These are phyloP conservation scores for Acanthopagrus latus DNA, from an alignment of 2,797 vertebrate species.

Conservation along the genomic window DNA sequence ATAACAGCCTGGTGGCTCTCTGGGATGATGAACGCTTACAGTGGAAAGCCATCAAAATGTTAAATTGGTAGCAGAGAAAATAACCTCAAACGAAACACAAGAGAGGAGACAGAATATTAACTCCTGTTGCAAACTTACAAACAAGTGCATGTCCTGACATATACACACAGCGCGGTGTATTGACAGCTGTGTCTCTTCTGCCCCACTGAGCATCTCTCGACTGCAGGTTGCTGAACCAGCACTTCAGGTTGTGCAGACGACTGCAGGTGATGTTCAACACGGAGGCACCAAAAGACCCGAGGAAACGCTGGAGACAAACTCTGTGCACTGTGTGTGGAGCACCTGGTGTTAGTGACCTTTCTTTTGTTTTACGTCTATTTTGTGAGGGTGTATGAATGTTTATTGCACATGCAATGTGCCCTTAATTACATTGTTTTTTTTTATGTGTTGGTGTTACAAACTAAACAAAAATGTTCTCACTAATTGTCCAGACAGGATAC, in stretches of 20 bases:
- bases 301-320: neutral
- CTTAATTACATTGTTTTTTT: neutral
- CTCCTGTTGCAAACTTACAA: neutral
- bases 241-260: slow-evolving; percentile 14
- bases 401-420: neutral
- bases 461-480: neutral
- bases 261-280: slow-evolving; percentile 25
- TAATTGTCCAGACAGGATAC: too few species aligned
- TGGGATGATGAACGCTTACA: slow-evolving; percentile 15
- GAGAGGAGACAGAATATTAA: neutral
- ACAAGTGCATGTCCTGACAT: slow-evolving; percentile 9
- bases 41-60: slow-evolving; percentile 24
- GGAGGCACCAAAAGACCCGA: slow-evolving; percentile 8
- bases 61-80: slow-evolving; percentile 26
- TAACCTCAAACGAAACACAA: neutral
- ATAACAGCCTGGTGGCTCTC: slow-evolving; percentile 48
- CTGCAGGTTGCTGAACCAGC: slow-evolving; percentile 36
- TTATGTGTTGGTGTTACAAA: neutral
- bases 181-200: neutral
- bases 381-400: neutral
- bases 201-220: slow-evolving; percentile 15
- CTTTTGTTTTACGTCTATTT: neutral
- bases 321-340: neutral
- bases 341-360: neutral
- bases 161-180: slow-evolving; percentile 6